These are phyloP conservation scores for Cotesia glomerata DNA, from an alignment of 1,140 invertebrate genomes.

Conservation along the genomic window DNA sequence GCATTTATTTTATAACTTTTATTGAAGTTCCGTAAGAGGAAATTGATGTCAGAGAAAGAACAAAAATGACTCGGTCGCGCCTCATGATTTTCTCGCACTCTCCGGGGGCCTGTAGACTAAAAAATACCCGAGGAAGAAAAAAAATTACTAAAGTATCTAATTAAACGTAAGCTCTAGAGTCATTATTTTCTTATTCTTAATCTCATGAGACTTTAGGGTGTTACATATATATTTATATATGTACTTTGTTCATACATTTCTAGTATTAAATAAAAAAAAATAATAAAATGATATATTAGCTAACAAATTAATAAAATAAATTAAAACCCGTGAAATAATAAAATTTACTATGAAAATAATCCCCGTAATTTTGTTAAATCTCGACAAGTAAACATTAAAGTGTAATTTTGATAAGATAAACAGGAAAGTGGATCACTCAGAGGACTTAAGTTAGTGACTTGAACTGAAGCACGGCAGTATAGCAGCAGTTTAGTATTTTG, in stretches of 20 bases:
- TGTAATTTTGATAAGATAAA: conserved; percentile 1
- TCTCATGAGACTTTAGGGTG: too few species aligned
- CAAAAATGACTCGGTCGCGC: conserved; percentile 41
- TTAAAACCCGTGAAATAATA: not conserved
- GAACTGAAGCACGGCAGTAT: not conserved
- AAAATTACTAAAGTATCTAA: conserved; percentile 24
- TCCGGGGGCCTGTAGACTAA: conserved; percentile 41
- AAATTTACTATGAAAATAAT: not conserved
- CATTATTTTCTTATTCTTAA: not conserved
- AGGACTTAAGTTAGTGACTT: not conserved
- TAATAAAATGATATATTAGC: too few species aligned
- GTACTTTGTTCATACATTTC: too few species aligned
- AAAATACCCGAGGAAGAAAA: conserved; percentile 16
- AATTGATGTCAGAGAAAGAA: not conserved
- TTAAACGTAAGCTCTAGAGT: conserved; percentile 28
- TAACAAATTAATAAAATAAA: too few species aligned
- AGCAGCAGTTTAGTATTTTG: too few species aligned
- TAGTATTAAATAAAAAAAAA: too few species aligned
- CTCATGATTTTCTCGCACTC: conserved; percentile 53
- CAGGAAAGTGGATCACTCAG: not conserved
- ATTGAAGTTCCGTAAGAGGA: not conserved
- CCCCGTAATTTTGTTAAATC: not conserved
- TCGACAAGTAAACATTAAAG: not conserved
- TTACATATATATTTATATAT: too few species aligned
- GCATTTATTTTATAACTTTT: not conserved